Percentiles rank a stretch among this genome's conserved stretches.
phyloP scores from a whole-genome alignment of 2,113 vertebrate genomes.

The Marcusenius ussheri region DNA sequence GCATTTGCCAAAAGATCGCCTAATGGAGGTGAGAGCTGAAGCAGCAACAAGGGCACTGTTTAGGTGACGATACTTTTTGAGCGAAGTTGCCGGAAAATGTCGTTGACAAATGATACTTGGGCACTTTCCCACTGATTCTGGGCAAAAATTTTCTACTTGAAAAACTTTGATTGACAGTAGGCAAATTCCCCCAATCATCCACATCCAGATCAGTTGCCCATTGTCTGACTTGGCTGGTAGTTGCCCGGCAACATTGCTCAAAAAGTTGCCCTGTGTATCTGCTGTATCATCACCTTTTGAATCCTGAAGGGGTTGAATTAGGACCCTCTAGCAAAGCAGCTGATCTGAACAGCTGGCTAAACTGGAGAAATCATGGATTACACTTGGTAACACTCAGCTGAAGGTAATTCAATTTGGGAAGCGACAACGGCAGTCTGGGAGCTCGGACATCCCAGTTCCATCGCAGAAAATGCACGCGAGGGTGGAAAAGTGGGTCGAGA shows the following conservation, averaged over 20 bases:
- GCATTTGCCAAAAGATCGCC: neutral
- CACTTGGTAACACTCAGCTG: neutral
- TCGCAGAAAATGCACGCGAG: neutral
- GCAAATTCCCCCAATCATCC: neutral
- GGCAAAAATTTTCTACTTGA: neutral
- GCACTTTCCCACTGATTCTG: neutral
- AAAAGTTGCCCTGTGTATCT: neutral
- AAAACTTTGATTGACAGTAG: neutral
- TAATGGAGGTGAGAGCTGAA: neutral
- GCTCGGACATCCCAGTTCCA: neutral
- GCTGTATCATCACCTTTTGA: neutral
- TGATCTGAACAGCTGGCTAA: neutral
- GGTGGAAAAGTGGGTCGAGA: neutral
- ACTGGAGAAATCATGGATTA: neutral
- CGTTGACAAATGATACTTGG: neutral
- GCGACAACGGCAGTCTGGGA: neutral
- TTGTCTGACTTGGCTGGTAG: neutral
- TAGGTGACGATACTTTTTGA: neutral
- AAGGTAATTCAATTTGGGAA: neutral
- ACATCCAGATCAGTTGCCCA: neutral
- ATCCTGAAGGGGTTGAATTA: neutral
- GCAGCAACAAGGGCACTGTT: neutral
- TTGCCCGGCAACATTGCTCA: neutral
- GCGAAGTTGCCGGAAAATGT: neutral
- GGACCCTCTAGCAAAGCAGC: neutral